Evolutionary conservation across 2,888 invertebrate genomes (phyloP).

Genomic region (Adineta ricciae): DNA sequence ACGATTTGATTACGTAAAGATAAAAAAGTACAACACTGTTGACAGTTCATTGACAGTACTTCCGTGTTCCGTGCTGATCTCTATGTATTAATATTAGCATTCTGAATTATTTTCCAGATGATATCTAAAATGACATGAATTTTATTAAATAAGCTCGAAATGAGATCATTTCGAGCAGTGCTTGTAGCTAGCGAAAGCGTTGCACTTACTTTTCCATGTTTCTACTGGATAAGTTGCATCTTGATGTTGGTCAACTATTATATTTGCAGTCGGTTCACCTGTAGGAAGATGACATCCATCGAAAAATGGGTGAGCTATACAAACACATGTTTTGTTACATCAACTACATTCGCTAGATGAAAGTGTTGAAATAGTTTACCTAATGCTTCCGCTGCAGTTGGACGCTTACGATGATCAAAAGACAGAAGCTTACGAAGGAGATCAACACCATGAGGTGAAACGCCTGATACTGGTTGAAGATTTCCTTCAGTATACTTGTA

Average conservation of each 20-base stretch:
- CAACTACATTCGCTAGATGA: conserved; percentile 48
- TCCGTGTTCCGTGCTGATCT: too few relatives aligned
- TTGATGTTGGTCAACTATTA: conserved; percentile 60
- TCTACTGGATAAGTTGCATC: not conserved
- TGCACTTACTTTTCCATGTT: conserved; percentile 12
- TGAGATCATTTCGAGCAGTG: too few relatives aligned
- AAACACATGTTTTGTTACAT: too few relatives aligned
- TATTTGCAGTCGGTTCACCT: conserved; percentile 93
- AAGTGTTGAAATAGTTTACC: not conserved
- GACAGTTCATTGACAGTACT: too few relatives aligned
- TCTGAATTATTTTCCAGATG: too few relatives aligned
- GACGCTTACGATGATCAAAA: conserved; percentile 81
- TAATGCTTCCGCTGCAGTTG: conserved; percentile 72
- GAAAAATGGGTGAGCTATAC: not conserved
- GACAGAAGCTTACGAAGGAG: conserved; percentile 87
- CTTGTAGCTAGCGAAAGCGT: too few relatives aligned
- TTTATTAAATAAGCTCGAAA: too few relatives aligned
- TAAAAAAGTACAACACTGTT: too few relatives aligned
- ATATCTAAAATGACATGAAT: too few relatives aligned
- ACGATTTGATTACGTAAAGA: too few relatives aligned
- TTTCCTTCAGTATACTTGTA: not conserved
- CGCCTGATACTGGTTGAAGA: not conserved
- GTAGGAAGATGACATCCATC: conserved; percentile 63
- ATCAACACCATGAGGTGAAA: conserved; percentile 60
- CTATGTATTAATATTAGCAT: too few relatives aligned